These are phyloP conservation scores for Dendrolimus pini DNA, from an alignment of 2,888 invertebrate species.

Conservation along the genomic window DNA sequence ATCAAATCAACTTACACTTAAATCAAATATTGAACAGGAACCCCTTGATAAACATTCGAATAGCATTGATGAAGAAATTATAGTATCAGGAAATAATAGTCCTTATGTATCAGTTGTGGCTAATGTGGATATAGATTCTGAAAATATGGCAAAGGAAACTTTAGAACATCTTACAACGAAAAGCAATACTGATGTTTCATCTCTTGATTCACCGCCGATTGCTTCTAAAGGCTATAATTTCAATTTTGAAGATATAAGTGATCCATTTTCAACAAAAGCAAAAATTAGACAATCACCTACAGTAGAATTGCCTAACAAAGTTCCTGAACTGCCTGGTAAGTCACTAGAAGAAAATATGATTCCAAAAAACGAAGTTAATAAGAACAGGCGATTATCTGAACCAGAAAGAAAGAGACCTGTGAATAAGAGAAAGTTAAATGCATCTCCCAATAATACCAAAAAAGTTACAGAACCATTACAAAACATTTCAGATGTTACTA, in stretches of 20 bases:
- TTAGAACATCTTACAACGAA: constrained; percentile 22
- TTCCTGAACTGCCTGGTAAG: constrained; percentile 10
- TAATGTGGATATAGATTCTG: constrained; percentile 18
- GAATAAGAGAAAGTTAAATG: constrained; percentile 30
- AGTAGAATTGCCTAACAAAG: constrained; percentile 20
- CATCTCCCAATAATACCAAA: constrained; percentile 20
- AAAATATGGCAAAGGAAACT: constrained; percentile 10
- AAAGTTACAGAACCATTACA: constrained; percentile 5
- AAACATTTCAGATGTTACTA: not conserved
- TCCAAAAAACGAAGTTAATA: constrained; percentile 19
- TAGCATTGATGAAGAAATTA: constrained; percentile 31
- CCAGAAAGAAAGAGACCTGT: constrained; percentile 29
- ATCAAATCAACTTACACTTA: too few species aligned
- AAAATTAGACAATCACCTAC: constrained; percentile 50
- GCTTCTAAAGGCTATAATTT: constrained; percentile 55
- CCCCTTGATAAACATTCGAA: too few species aligned
- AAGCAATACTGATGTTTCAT: constrained; percentile 16
- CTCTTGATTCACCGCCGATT: constrained; percentile 46
- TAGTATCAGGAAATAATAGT: constrained; percentile 42
- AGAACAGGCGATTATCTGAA: constrained; percentile 42
- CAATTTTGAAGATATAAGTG: constrained; percentile 57
- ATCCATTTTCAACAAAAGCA: constrained; percentile 59
- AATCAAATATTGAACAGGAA: too few species aligned
- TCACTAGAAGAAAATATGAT: constrained; percentile 11
- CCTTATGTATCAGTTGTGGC: constrained; percentile 42